Percentiles rank a stretch among this genome's conserved stretches.
Conservation (phyloP, 2,797 vertebrate species). For the Cossypha caffra region DNA sequence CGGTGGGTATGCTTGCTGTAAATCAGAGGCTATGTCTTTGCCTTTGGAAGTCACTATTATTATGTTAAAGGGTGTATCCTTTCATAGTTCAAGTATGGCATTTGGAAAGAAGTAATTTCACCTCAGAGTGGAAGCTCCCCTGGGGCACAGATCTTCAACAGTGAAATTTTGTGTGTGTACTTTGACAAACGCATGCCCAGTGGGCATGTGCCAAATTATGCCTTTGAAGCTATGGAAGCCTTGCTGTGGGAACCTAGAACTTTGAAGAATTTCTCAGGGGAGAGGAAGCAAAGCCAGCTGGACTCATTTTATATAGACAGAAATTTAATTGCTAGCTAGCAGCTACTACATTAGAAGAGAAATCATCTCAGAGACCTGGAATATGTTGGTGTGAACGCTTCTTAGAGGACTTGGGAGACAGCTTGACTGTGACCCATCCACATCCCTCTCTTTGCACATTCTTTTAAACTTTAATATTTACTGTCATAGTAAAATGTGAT, state of each 20-base stretch:
- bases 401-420: background rate
- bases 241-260: conserved; percentile 66
- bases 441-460: background rate
- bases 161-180: conserved; percentile 30
- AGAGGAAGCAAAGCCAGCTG: conserved; percentile 64
- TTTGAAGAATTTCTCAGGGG: conserved; percentile 60
- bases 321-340: conserved; percentile 26
- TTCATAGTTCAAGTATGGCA: conserved; percentile 33
- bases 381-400: background rate
- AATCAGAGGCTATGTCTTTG: conserved; percentile 49
- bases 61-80: conserved; percentile 55
- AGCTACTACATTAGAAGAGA: conserved; percentile 26
- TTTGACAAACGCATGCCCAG: conserved; percentile 52
- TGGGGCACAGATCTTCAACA: conserved; percentile 42
- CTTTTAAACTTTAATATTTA: conserved; percentile 1
- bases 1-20: conserved; percentile 28
- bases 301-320: conserved; percentile 50
- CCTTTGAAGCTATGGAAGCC: conserved; percentile 59
- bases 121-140: conserved; percentile 57
- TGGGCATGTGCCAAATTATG: conserved; percentile 54
- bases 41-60: conserved; percentile 50
- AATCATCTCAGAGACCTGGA: background rate
- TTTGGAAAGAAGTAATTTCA: conserved; percentile 64
- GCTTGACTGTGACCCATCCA: background rate
- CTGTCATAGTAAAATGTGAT: background rate